Base-by-base conservation (phyloP, 2,797 vertebrate species). In the Sebastes wilsoni region DNA sequence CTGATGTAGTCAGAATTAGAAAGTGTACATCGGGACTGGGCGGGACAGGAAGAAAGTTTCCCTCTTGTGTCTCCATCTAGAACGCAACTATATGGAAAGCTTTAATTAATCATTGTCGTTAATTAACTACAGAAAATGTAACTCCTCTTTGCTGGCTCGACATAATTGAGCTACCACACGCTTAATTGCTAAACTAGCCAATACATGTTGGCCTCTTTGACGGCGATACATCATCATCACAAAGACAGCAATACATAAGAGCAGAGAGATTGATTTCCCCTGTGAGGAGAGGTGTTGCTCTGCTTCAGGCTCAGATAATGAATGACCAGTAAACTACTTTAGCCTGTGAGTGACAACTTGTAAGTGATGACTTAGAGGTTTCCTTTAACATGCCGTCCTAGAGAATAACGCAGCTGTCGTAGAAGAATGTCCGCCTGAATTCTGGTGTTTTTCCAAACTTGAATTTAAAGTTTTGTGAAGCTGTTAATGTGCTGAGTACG, bases 341-440 rank as follows among this genome's bases (percentile, higher is more conserved):
- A 59, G 55, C 28, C 76, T 55, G 18, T 69, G 81, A 90, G 65
- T 72, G 86, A 88, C 83, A 59, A 22, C 60, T 46, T 62, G 34
- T 68, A 87, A 88, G 79, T 89, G 87, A 86, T 59, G 80, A 90
- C 70, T 76, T 30, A 14, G 68, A 77, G 83, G 72, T 86, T 90
- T 87, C 69, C 80, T 86, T 77, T 84, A 81, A 84, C 73, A 2
- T 10, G 12, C 56, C 4, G 67, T 78, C 62, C 36, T 2, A 9
- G 36, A 66, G 56, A 75, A 82, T 66, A 88, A 83, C 71, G 46
- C 60, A 69, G 81, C 75, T 66, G 77, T 79, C 77, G 60, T 1
- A 20, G 42, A 80, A 42, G 62, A 79, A 82, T 60, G 80, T 72
- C 55, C 18, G 1, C 23, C 66, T 3, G 6, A 23, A 14, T 78